Evolutionary conservation across 2,113 vertebrate species (phyloP).

Genomic region (Lampris incognitus): DNA sequence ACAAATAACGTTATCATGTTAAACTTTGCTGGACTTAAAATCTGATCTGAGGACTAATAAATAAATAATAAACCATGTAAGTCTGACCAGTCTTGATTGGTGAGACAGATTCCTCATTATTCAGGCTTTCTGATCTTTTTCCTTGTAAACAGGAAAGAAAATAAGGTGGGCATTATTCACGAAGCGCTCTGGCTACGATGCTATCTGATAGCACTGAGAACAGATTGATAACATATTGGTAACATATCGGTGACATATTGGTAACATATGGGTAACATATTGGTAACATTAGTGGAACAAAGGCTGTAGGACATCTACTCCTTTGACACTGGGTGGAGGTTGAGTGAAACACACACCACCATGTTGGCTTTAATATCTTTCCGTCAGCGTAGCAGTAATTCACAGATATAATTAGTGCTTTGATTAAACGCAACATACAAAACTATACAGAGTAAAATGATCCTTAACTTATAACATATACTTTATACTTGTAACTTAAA

Average conservation of each 20-base stretch:
- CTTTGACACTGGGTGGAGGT: not conserved
- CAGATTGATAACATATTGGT: no score
- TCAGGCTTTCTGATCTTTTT: no score
- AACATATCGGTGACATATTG: no score
- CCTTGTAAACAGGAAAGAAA: no score
- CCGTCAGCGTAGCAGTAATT: constrained; percentile 53
- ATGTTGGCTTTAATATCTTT: constrained; percentile 27
- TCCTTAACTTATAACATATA: not conserved
- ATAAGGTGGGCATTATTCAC: no score
- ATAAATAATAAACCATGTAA: no score
- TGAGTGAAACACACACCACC: not conserved
- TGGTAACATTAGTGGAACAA: constrained; percentile 2
- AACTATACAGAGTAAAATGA: constrained; percentile 1
- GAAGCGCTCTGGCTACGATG: not conserved
- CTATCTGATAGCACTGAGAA: not conserved
- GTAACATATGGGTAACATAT: no score
- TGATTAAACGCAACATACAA: not conserved
- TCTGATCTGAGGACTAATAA: not conserved
- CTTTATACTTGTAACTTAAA: not conserved
- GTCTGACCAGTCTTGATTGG: no score
- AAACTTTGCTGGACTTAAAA: not conserved
- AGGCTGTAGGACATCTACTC: constrained; percentile 5
- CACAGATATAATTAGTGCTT: not conserved
- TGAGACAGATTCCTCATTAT: no score
- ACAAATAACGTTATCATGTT: not conserved